Base-by-base conservation (phyloP, 2,888 invertebrate genomes). In the Vanessa cardui region DNA sequence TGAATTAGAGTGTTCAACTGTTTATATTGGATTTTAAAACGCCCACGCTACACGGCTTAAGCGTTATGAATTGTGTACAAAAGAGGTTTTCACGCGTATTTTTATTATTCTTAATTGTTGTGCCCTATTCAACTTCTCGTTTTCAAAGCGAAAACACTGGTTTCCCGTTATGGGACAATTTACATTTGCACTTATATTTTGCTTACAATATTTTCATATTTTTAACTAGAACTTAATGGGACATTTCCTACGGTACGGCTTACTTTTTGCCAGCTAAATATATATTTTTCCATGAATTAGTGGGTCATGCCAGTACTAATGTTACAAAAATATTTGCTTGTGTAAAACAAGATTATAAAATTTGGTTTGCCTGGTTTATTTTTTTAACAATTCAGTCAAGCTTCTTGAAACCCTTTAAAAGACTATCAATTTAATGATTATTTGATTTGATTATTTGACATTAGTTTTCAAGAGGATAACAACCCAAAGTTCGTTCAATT, bases 1-100 rank as follows among this genome's bases (percentile, higher is more conserved):
- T 73, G 73, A 78, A 76, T 75, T 74, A 74, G 72, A 75, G 64
- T 74, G 70, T 72, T 73, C 62, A 66, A 71, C 68, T 62, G 70
- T 75, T 71, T 73, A 69, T 72, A 73, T 72, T 73, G 72, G 69
- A 73, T 70, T 73, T 69, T 71, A 74, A 75, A 74, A 67, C 68
- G 67, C 65, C 69, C 66, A 67, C 69, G 58, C 59, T 39, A 56
- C 46, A 63, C 62, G 58, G 50, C 52, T 64, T 63, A 65, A 64
- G 66, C 58, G 68, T 71, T 69, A 71, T 69, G 69, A 66, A 69
- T 66, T 61, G 68, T 67, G 64, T 70, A 72, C 70, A 72, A 71
- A 60, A 73, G 67, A 67, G 56, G 67, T 69, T 73, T 68, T 31
- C 62, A 61, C 70, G 68, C 66, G 68, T 74, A 73, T 69, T 72